phyloP scores from a whole-genome alignment of 2,888 invertebrate species.

The Ischnus inquisitorius region DNA sequence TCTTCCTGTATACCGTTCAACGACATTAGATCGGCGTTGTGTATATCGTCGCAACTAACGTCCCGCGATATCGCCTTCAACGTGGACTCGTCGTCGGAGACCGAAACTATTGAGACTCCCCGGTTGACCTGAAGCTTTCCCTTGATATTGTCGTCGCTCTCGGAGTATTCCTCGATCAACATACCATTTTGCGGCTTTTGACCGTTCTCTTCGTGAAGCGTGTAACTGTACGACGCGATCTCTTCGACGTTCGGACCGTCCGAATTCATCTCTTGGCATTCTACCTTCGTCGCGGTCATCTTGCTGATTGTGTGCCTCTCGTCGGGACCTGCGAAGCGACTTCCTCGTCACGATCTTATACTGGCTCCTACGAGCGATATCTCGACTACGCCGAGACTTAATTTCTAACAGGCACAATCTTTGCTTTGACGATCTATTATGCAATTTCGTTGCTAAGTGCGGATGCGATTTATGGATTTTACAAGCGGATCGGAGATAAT shows the following conservation, averaged over 20 bases:
- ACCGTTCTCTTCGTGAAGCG: conserved; percentile 85
- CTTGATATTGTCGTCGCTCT: conserved; percentile 85
- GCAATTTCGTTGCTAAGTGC: conserved; percentile 19
- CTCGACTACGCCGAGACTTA: conserved; percentile 31
- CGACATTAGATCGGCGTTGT: conserved; percentile 77
- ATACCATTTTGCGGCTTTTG: conserved; percentile 81
- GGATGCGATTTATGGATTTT: conserved; percentile 11
- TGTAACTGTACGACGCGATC: conserved; percentile 88
- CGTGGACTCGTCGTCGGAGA: conserved; percentile 89
- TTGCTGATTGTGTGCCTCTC: conserved; percentile 90
- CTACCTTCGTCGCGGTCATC: conserved; percentile 88
- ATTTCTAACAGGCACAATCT: conserved; percentile 50
- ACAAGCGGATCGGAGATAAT: conserved; percentile 16
- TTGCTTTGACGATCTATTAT: conserved; percentile 23
- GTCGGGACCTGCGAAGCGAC: conserved; percentile 87
- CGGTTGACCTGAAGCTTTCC: conserved; percentile 85
- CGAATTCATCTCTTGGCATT: conserved; percentile 86
- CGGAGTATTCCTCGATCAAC: conserved; percentile 84
- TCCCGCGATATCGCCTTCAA: conserved; percentile 88
- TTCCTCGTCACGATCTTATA: conserved; percentile 73
- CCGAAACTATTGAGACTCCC: conserved; percentile 89
- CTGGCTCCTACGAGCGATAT: not conserved
- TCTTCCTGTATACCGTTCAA: conserved; percentile 77
- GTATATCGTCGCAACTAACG: conserved; percentile 88
- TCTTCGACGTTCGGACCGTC: conserved; percentile 88